Base-by-base conservation (phyloP, 2,888 invertebrate genomes). In the Drosophila affinis region DNA sequence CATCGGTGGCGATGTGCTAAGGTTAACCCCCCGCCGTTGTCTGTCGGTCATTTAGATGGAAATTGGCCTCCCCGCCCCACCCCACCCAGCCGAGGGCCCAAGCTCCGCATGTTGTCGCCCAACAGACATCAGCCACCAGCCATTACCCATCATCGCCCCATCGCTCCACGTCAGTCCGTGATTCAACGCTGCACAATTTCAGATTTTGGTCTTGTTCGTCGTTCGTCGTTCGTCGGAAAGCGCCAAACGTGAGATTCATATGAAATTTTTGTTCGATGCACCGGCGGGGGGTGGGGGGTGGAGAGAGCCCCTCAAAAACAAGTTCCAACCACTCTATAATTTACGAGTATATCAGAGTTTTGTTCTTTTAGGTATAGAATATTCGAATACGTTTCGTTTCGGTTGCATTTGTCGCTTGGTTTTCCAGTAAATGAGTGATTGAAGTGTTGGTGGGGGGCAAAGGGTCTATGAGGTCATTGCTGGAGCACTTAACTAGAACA, bases 121-220 rank as follows among this genome's bases (percentile, higher is more conserved):
- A 69, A 81, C 64, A 62, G 39, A 49, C 62, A 34, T 34, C 34
- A 14, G 14, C 14, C 39, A 39, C 7, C 39, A 39, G 39, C n/a
- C 39, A 39, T 39, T 39, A 7, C 14, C 14, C 39, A 39, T 39
- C 39, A 32, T 45, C 49, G 34, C 49, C 47, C 32, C 69, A 45
- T 45, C 67, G 45, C 54, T 32, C 57, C 73, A 62, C 47, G 64
- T 53, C 71, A 68, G 76, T 74, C 74, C 86, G 78, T 83, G 87
- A 87, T 84, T 87, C 85, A 83, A 75, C 87, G 69, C 79, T 83
- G 84, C 83, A 84, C 87, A 87, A 83, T 70, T 74, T 78, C 57
- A 69, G 71, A 68, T 73, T 67, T 81, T 72, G 78, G 81, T 83
- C 74, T 68, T 62, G 70, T 45, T 64, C 54, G 72, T 39, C 14